Evolutionary conservation across 2,888 invertebrate species (phyloP), one percentile per base, ranked within the genome.

Genomic region (Acronicta aceris): DNA sequence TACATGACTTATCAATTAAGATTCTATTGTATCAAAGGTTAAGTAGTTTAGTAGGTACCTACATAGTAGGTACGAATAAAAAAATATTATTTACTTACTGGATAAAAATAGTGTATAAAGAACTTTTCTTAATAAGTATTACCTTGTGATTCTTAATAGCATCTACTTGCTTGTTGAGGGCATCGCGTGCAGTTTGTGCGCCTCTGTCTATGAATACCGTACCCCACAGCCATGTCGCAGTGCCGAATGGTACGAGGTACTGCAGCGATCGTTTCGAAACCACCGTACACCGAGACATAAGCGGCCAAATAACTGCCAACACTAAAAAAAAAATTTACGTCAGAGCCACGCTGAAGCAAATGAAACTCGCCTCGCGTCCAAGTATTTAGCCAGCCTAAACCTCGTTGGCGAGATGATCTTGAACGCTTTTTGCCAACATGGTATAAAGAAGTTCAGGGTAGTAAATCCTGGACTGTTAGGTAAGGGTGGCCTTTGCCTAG

Each of bases 201-300:
- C 96, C 95, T 66, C 98, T 95, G 89, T 98, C 96, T 50, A 99
- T 98, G 87, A 98, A 99, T 55, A 98, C 96, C 0, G 98, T 97
- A 40, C 98, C 98, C 96, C 98, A 98, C 57, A 98, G 94, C 97
- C 97, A 98, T 5, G 97, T 96, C 0, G 98, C 97, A 6, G 98
- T 87, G 8, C 98, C 98, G 84, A 98, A 98, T 2, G 98, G 97
- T 71, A 97, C 97, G 49, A 97, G 90, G 86, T 97, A 98, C 71
- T 98, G 95, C 48, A 99, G 94, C 76, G 97, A 97, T 74, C 96
- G 97, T 89, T 98, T 99, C 1, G 98, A 96, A 48, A 99, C 96
- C 63, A 97, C 97, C 2, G 98, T 97, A 75, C 97, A 97, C 30
- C 97, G 96, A 46, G 97, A 96, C 93, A 98, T 96, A 25, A 97